A percentile compares a stretch with the other conserved stretches of the same genome.
Evolutionary conservation across 2,888 invertebrate genomes (phyloP).

Genomic region (Temnothorax ravouxi): DNA sequence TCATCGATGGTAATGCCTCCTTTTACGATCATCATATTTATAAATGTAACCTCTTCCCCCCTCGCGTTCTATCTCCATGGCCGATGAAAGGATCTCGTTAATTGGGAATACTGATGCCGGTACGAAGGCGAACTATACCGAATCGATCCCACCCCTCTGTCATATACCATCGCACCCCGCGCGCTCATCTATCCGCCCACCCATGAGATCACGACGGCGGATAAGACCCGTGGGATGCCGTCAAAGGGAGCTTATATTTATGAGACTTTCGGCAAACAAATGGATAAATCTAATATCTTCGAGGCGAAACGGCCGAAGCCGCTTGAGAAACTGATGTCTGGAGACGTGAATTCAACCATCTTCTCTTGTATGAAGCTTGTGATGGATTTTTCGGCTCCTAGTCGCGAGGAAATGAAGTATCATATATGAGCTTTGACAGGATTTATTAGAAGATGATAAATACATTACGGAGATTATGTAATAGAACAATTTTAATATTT

Average conservation of each 20-base stretch:
- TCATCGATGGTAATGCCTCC: conserved; percentile 75
- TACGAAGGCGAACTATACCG: conserved; percentile 74
- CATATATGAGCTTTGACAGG: not conserved
- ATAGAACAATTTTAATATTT: not conserved
- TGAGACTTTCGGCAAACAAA: conserved; percentile 86
- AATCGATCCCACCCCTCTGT: conserved; percentile 78
- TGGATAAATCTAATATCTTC: conserved; percentile 85
- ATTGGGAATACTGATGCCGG: conserved; percentile 84
- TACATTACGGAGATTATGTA: not conserved
- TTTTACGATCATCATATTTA: conserved; percentile 80
- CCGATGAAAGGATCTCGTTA: conserved; percentile 83
- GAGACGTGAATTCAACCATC: conserved; percentile 38
- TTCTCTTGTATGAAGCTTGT: conserved; percentile 29
- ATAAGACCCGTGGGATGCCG: conserved; percentile 82
- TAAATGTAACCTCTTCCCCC: conserved; percentile 72
- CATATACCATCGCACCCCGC: conserved; percentile 45
- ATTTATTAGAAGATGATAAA: conserved; percentile 27
- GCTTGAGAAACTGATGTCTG: conserved; percentile 67
- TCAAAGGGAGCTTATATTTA: conserved; percentile 86
- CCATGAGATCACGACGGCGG: conserved; percentile 79
- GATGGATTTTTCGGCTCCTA: conserved; percentile 33
- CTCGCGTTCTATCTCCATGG: conserved; percentile 64
- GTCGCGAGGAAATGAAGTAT: conserved; percentile 14
- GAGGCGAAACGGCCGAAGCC: conserved; percentile 71
- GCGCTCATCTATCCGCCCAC: conserved; percentile 69